Evolutionary conservation across 2,113 vertebrate genomes (phyloP), one percentile per base, ranked within the genome.

Genomic region (Athene cunicularia): DNA sequence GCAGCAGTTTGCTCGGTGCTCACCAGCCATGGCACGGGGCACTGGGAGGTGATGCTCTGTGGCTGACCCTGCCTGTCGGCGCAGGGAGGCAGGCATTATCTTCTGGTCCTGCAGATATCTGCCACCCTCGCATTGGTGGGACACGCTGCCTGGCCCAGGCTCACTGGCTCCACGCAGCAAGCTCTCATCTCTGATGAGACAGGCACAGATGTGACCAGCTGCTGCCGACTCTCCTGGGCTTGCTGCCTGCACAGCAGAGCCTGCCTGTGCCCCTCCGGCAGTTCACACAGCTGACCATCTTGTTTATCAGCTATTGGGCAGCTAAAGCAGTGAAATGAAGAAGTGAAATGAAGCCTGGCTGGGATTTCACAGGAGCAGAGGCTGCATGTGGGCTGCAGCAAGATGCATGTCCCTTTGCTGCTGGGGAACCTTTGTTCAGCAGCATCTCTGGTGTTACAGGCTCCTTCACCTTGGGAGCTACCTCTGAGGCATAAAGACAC

Each of bases 151-250:
- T 45, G 52, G 63, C 39, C 6, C 0, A 8, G 56, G 33, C 62
- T 62, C 4, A 0, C 60, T 21, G 68, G 32, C 63, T 64, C 19
- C 62, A 23, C 6, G 9, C 23, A 13, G 62, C 53, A 39, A 90
- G 37, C 11, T 35, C 67, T 88, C 85, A 37, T 41, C 77, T 8
- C 92, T 39, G 82, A 63, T 49, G 70, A 68, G 90, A 71, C 3
- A 30, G 50, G 80, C 80, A 53, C 84, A 94, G 95, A 90, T 88
- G 96, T 21, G 11, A 45, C 62, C 96, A 90, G 91, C 91, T 90
- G 94, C 43, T 27, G 62, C 87, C 1, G 5, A 9, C 59, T 91
- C 94, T 82, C 47, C 64, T 18, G 60, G 79, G 91, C 91, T 86
- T 32, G 22, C 79, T 86, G 96, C 87, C 73, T 70, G 76, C 12